These are phyloP conservation scores for Lycaena phlaeas DNA, from an alignment of 2,888 invertebrate genomes.

Conservation along the genomic window DNA sequence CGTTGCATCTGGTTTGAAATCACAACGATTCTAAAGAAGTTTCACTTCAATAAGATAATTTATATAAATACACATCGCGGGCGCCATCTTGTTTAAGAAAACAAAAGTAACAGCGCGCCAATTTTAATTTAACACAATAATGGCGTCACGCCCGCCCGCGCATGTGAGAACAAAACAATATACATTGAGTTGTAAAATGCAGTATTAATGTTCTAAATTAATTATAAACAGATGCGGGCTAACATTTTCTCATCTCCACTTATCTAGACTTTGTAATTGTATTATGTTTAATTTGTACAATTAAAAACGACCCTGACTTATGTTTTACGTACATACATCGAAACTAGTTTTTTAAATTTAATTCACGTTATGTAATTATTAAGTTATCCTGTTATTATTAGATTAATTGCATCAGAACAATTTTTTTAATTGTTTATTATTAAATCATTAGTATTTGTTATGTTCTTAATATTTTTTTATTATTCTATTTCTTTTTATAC, in stretches of 20 bases:
- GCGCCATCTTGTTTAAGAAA: conserved; percentile 15
- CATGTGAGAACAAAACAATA: conserved; percentile 35
- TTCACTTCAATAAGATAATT: no score
- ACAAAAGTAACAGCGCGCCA: no score
- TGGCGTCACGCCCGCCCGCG: conserved; percentile 21
- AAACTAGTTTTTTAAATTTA: no score
- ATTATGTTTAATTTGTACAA: conserved; percentile 38
- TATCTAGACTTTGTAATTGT: conserved; percentile 31
- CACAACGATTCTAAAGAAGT: no score
- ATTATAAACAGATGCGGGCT: conserved; percentile 40
- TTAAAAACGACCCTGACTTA: conserved; percentile 22
- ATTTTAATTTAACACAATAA: conserved; percentile 40
- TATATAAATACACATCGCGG: background rate
- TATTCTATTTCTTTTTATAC: no score
- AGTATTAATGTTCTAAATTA: conserved; percentile 43
- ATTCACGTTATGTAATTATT: no score
- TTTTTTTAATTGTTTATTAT: no score
- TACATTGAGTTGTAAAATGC: conserved; percentile 27
- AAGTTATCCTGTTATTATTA: no score
- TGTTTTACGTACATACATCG: conserved; percentile 10
- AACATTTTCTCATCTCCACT: conserved; percentile 30
- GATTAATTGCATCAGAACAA: no score
- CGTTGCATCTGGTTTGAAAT: no score
- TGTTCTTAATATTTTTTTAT: no score
- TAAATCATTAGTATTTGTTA: no score